Conservation (phyloP, 2,113 vertebrate genomes). For the Chrysemys picta region DNA sequence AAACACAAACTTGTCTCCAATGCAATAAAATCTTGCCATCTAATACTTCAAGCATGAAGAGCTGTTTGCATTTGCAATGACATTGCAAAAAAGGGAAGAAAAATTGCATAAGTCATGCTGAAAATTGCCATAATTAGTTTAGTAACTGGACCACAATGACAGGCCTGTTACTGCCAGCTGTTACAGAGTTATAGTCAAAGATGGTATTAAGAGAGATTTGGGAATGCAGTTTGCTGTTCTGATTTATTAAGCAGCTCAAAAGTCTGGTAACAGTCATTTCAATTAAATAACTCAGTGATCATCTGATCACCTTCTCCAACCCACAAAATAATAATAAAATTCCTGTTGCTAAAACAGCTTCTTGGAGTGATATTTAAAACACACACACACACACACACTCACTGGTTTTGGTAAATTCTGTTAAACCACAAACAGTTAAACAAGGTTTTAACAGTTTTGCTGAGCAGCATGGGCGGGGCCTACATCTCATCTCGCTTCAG, state of each 20-base stretch:
- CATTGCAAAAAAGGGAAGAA: constrained; percentile 19
- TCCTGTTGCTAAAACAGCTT: neutral
- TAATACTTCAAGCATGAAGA: constrained; percentile 35
- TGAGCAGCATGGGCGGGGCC: neutral
- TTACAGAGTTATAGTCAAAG: constrained; percentile 6
- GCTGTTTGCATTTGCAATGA: constrained; percentile 13
- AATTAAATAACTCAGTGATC: neutral
- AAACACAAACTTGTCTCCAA: neutral
- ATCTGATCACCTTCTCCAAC: neutral
- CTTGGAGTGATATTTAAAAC: neutral
- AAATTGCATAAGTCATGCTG: constrained; percentile 39
- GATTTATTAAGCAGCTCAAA: constrained; percentile 46
- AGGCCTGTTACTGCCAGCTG: neutral
- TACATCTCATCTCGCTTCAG: constrained; percentile 5
- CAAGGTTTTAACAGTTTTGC: neutral
- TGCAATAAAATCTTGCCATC: constrained; percentile 3
- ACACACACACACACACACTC: neutral
- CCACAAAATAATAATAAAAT: neutral
- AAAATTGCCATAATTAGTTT: constrained; percentile 52
- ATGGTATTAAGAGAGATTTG: constrained; percentile 31
- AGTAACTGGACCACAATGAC: constrained; percentile 59
- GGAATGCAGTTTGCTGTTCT: constrained; percentile 50
- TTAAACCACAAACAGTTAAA: neutral
- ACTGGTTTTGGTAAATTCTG: neutral
- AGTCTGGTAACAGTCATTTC: constrained; percentile 28